Percentiles rank a stretch among this genome's conserved stretches.
phyloP scores from a whole-genome alignment of 2,113 vertebrate genomes.

The Empidonax traillii region DNA sequence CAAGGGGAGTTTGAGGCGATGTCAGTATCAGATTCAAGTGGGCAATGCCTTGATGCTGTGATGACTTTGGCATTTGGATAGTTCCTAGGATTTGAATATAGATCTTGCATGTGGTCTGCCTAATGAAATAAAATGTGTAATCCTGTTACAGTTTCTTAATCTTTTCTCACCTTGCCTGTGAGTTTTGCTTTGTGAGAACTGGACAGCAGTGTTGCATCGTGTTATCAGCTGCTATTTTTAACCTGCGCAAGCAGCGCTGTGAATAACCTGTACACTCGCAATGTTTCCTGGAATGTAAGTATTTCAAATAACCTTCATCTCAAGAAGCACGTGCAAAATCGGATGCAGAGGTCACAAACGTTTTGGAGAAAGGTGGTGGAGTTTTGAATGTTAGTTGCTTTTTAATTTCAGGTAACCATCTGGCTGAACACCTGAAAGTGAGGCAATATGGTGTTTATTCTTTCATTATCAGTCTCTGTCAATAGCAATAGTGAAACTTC shows the following conservation, averaged over 20 bases:
- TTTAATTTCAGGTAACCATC: neutral
- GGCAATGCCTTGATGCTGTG: neutral
- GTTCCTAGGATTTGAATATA: neutral
- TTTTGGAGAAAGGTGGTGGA: neutral
- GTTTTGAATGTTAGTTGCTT: neutral
- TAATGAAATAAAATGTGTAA: neutral
- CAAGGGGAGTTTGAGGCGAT: neutral
- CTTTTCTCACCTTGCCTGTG: neutral
- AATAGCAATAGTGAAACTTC: neutral
- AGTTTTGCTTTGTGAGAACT: neutral
- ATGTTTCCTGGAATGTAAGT: neutral
- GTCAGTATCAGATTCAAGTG: neutral
- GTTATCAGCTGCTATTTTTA: slow-evolving; percentile 36
- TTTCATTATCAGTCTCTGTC: neutral
- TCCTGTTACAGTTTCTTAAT: neutral
- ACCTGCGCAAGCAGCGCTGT: neutral
- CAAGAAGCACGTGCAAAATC: neutral
- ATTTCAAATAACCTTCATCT: slow-evolving; percentile 12
- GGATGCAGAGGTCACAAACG: neutral
- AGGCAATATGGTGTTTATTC: neutral
- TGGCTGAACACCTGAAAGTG: neutral
- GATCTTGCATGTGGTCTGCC: neutral
- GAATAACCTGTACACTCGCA: neutral
- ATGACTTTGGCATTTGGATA: fast-evolving
- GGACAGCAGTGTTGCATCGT: neutral